Evolutionary conservation across 2,797 vertebrate genomes (phyloP).

Genomic region (Amazona finschi): DNA sequence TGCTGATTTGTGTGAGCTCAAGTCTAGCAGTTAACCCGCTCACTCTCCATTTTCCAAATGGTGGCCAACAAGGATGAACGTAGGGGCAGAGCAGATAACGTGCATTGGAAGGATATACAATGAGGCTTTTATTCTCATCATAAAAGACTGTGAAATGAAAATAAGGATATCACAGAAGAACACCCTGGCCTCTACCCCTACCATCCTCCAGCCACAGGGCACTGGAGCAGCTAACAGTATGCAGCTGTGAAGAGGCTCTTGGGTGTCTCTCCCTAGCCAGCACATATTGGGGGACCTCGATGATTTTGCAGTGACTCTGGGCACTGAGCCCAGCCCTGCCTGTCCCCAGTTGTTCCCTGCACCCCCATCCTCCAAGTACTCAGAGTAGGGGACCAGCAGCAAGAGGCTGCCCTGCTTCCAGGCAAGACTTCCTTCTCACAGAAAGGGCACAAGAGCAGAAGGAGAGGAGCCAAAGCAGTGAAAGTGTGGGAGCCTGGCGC

Average conservation of each 20-base stretch:
- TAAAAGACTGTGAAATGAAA: not conserved
- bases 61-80: not conserved
- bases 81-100: not conserved
- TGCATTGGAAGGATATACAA: not conserved
- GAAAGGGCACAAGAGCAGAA: not conserved
- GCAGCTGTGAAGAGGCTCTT: not conserved
- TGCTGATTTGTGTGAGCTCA: not conserved
- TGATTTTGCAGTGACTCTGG: not conserved
- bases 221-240: not conserved
- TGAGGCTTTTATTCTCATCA: not conserved
- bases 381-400: not conserved
- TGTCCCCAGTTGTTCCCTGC: not conserved
- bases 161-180: not conserved
- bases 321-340: not conserved
- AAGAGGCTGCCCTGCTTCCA: not conserved
- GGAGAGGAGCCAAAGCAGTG: not conserved
- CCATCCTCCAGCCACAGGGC: not conserved
- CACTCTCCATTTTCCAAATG: not conserved
- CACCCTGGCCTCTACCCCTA: not conserved
- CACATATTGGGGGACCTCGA: not conserved
- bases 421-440: not conserved
- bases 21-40: not conserved
- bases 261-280: not conserved
- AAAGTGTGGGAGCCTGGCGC: rapidly evolving
- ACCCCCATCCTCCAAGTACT: rapidly evolving